A percentile compares a stretch with the other conserved stretches of the same genome.
Conservation (phyloP, 2,797 vertebrate species). For the Urophycis tenuis region DNA sequence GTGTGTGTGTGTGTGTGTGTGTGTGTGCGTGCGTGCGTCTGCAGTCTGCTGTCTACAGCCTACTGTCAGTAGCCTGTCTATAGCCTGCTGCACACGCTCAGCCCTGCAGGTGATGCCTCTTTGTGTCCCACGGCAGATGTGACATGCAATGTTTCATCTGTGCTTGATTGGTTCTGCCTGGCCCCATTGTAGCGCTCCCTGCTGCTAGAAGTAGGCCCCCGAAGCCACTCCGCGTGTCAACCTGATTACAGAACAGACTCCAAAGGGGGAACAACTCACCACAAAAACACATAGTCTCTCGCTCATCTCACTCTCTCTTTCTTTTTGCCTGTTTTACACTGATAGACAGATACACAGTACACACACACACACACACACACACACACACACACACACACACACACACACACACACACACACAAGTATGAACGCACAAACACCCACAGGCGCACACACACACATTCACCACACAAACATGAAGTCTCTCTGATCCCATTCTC, state of each 20-base stretch:
- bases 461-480: no score
- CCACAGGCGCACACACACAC: no score
- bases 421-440: no score
- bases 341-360: background rate
- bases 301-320: background rate
- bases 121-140: slow-evolving; percentile 31
- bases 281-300: background rate
- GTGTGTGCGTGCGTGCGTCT: background rate
- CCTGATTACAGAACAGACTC: background rate
- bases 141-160: slow-evolving; percentile 13
- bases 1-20: background rate
- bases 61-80: background rate
- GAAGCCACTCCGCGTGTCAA: background rate
- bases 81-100: slow-evolving; percentile 17
- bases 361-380: no score
- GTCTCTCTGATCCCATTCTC: background rate
- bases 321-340: background rate
- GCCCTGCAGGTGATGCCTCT: slow-evolving; percentile 28
- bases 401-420: no score
- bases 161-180: slow-evolving; percentile 41
- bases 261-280: background rate
- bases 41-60: no score
- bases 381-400: no score
- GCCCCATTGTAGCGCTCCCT: background rate
- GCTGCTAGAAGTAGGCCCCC: background rate